Base-by-base conservation (phyloP, 1,140 invertebrate genomes). In the Cyclargus thomasi region DNA sequence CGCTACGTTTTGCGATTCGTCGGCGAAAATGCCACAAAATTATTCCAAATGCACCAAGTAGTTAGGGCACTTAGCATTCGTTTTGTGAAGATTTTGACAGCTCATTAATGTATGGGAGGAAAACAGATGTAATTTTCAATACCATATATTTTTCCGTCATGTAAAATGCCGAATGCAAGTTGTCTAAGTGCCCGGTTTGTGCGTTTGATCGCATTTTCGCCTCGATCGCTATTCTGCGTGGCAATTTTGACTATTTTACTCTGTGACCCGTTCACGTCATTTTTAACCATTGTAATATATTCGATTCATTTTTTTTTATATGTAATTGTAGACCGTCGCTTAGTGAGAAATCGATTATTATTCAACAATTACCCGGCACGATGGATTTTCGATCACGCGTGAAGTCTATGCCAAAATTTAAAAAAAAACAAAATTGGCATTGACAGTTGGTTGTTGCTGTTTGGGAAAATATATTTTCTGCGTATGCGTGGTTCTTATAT, bases 1-100 rank as follows among this genome's bases (percentile, higher is more conserved):
- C 65, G 65, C 39, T 67, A 67, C 29, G 29, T 29, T 63, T 39
- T 55, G 67, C 63, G 65, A 64, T 57, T 63, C 67, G 55, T 66
- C 39, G 14, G 14, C 39, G 39, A 47, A 47, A 47, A 47, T 47
- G 39, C 39, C 14, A 0, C 14, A 47, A 29, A 29, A 29, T 29
- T 4, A 29, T 29, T 29, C 5, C 29, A 29, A 29, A 29, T 29
- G 2, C 29, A 29, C 29, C 29, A 29, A n/a, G n/a, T n/a, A n/a
- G n/a, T n/a, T n/a, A n/a, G 29, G 29, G 29, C 29, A 29, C 29
- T 29, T 6, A 29, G 29, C 29, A 29, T 29, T 29, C 29, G 1
- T 8, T 47, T 35, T 35, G 29, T 35, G 29, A 35, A 3, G 14
- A 14, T 47, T 47, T 16, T 47, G 6, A 47, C 3, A 47, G 10